Conservation (phyloP, 2,797 vertebrate species). For the Esox masquinongy region DNA sequence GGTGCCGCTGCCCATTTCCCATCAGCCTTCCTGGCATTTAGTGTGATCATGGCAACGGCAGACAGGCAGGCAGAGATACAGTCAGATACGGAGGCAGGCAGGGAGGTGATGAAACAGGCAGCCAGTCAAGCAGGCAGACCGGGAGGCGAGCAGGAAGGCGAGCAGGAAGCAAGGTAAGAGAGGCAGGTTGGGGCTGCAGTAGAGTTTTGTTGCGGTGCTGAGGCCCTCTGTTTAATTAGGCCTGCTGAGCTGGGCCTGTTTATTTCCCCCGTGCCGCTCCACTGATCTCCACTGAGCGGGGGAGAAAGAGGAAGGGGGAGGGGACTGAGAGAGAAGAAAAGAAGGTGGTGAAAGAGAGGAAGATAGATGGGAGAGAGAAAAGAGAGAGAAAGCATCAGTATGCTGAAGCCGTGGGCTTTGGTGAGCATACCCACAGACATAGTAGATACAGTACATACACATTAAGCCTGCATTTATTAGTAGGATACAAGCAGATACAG, state of each 20-base stretch:
- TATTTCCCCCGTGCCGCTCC: slow-evolving; percentile 71
- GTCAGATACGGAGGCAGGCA: background rate
- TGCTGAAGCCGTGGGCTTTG: background rate
- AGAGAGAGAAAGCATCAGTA: background rate
- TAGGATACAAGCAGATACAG: background rate
- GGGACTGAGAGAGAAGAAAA: slow-evolving; percentile 5
- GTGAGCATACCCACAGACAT: background rate
- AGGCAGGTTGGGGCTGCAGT: background rate
- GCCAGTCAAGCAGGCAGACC: background rate
- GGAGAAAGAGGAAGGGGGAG: background rate
- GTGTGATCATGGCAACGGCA: background rate
- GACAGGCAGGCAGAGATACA: background rate
- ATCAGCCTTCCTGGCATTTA: background rate
- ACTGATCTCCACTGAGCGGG: slow-evolving; percentile 61
- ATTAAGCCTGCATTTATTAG: background rate
- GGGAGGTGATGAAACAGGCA: background rate
- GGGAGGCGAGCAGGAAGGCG: background rate
- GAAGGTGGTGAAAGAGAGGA: background rate
- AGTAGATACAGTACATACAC: background rate
- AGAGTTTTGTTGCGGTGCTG: slow-evolving; percentile 52
- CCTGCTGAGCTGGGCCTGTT: slow-evolving; percentile 73
- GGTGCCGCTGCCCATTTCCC: background rate
- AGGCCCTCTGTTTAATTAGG: slow-evolving; percentile 73
- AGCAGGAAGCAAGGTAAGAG: background rate
- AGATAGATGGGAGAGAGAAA: slow-evolving; percentile 5